These are phyloP conservation scores for Rhea americana DNA, from an alignment of 2,113 vertebrate genomes.

Conservation along the genomic window DNA sequence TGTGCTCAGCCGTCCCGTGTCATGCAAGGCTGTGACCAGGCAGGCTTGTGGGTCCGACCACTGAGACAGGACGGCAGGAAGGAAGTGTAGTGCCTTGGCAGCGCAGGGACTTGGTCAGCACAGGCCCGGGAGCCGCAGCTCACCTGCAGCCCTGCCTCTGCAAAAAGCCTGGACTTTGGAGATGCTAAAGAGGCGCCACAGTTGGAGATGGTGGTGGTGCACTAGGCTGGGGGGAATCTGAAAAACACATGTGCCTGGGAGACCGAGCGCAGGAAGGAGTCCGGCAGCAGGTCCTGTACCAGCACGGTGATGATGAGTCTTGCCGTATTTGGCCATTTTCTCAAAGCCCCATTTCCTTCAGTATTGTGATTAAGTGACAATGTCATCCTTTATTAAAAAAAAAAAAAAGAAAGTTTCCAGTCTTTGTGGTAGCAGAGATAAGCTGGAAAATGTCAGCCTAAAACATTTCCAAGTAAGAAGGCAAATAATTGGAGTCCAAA, in stretches of 20 bases:
- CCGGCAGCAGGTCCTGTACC: neutral
- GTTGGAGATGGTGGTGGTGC: neutral
- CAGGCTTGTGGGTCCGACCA: neutral
- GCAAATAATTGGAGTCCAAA: neutral
- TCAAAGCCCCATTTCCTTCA: neutral
- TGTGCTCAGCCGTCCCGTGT: no score
- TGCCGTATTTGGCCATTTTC: constrained; percentile 19
- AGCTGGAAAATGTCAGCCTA: constrained; percentile 7
- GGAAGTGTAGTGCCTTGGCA: neutral
- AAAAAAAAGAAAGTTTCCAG: constrained; percentile 19
- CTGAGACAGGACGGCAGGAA: neutral
- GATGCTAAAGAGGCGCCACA: neutral
- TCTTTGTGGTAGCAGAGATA: constrained; percentile 42
- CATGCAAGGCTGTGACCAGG: no score
- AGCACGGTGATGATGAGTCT: fast-evolving
- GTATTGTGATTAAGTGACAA: constrained; percentile 33
- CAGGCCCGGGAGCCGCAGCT: neutral
- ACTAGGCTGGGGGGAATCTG: neutral
- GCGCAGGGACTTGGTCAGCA: neutral
- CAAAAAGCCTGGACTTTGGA: neutral
- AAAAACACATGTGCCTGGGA: fast-evolving
- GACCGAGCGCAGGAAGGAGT: neutral
- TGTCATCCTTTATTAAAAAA: neutral
- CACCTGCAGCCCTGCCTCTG: neutral
- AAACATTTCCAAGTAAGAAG: neutral